Base-by-base conservation (phyloP, 2,888 invertebrate species). In the Erebia ligea region DNA sequence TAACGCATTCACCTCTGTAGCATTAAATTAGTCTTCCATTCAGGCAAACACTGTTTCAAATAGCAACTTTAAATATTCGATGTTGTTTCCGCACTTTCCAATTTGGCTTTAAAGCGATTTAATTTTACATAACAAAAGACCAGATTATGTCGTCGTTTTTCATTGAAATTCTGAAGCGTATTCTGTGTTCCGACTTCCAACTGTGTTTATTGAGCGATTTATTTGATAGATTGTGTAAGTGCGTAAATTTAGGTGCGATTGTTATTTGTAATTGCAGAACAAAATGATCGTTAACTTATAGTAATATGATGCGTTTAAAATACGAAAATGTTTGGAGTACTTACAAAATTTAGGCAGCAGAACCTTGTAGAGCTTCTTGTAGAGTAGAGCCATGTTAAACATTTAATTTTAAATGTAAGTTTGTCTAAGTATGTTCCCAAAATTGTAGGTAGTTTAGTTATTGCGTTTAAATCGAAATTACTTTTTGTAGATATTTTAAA, bases 61-160 rank as follows among this genome's bases (percentile, higher is more conserved):
- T 68, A 68, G 21, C 70, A 70, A 69, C 73, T 72, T 71, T 75
- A 75, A 79, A 79, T 76, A 80, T 77, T 78, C 68, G 64, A 73
- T 76, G 79, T 76, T 76, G 75, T 78, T 74, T 76, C 75, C 77
- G 79, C 79, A 80, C 81, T 84, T 86, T 86, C 82, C 87, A 87
- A 88, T 91, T 89, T 84, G 72, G 81, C 78, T 80, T 83, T 81
- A 85, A 86, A 83, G 84, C 84, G 84, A 86, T 88, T 90, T 88
- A 85, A 91, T 90, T 90, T 88, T 76, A 74, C 78, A 76, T 88
- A 87, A 91, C 90, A 91, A 91, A 86, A 81, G 86, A 70, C 75
- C 76, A 77, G 84, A 85, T 86, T 86, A 86, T 83, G 83, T 79
- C 78, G 77, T 79, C 79, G 82, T 85, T 86, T 87, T 76, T 77